Conservation (phyloP, 2,797 vertebrate genomes). For the Loris lydekkerianus region DNA sequence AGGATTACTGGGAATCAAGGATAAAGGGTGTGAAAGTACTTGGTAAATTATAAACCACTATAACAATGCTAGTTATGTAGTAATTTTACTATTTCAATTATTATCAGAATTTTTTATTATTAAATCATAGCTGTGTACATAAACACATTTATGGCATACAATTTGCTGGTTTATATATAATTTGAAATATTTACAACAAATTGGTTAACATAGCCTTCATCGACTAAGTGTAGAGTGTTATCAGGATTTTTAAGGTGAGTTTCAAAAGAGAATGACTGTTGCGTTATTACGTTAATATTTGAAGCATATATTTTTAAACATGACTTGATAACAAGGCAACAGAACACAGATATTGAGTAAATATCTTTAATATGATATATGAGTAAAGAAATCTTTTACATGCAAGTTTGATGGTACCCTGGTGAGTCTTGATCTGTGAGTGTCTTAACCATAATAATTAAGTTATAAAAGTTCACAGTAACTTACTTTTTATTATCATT, state of each 20-base stretch:
- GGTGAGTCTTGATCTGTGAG: not conserved
- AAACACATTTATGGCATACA: too few relatives aligned
- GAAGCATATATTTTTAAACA: conserved; percentile 22
- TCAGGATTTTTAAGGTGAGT: not conserved
- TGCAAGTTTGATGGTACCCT: not conserved
- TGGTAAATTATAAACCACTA: conserved; percentile 37
- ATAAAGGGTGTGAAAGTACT: not conserved
- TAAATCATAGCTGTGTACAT: too few relatives aligned
- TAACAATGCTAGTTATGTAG: not conserved
- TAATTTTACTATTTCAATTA: not conserved
- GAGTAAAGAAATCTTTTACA: conserved; percentile 17
- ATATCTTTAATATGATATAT: not conserved
- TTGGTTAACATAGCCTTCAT: too few relatives aligned
- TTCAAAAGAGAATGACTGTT: not conserved
- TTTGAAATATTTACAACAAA: too few relatives aligned
- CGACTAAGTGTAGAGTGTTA: not conserved
- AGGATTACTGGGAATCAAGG: not conserved
- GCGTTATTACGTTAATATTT: conserved; percentile 39
- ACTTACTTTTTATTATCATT: not conserved
- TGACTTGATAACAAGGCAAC: not conserved
- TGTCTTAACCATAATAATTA: conserved; percentile 22
- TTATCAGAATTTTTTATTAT: not conserved
- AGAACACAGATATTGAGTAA: not conserved
- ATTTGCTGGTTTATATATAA: too few relatives aligned
- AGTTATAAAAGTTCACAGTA: not conserved